Evolutionary conservation across 2,113 vertebrate genomes (phyloP).

Genomic region (Mirounga angustirostris): DNA sequence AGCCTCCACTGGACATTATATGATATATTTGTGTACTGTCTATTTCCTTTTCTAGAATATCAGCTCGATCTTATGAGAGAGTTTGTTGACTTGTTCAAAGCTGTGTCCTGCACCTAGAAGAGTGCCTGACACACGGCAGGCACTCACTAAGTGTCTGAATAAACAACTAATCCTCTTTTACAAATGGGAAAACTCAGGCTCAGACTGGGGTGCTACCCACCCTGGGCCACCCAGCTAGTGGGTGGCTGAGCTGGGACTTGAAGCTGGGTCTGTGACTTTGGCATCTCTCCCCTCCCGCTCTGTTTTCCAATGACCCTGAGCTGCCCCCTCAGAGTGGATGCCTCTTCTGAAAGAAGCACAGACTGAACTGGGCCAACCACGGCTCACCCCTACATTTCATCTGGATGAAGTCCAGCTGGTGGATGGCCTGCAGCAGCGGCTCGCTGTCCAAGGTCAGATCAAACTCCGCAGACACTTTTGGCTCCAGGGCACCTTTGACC

Average conservation of each 20-base stretch:
- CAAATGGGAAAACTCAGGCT: neutral
- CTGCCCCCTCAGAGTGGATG: neutral
- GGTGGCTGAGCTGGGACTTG: neutral
- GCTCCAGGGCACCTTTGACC: constrained; percentile 98
- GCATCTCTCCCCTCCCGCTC: no score
- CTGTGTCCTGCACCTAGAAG: no score
- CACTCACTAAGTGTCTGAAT: neutral
- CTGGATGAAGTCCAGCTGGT: constrained; percentile 98
- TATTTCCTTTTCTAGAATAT: neutral
- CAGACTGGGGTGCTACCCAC: accelerated
- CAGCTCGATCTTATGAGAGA: neutral
- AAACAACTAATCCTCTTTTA: neutral
- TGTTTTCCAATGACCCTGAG: accelerated
- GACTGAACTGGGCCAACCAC: constrained; percentile 67
- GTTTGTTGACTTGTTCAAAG: no score
- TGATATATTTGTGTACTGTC: no score
- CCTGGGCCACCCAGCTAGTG: neutral
- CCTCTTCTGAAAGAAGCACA: neutral
- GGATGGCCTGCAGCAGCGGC: constrained; percentile 95
- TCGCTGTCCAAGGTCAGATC: constrained; percentile 96
- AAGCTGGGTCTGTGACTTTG: accelerated
- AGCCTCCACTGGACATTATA: neutral
- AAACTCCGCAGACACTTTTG: constrained; percentile 97
- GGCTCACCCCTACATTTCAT: constrained; percentile 94
- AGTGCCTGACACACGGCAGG: neutral